Percentiles rank a stretch among this genome's conserved stretches.
These are phyloP conservation scores for Chromoteleia sp. DNA, from an alignment of 2,888 invertebrate species.

Conservation along the genomic window DNA sequence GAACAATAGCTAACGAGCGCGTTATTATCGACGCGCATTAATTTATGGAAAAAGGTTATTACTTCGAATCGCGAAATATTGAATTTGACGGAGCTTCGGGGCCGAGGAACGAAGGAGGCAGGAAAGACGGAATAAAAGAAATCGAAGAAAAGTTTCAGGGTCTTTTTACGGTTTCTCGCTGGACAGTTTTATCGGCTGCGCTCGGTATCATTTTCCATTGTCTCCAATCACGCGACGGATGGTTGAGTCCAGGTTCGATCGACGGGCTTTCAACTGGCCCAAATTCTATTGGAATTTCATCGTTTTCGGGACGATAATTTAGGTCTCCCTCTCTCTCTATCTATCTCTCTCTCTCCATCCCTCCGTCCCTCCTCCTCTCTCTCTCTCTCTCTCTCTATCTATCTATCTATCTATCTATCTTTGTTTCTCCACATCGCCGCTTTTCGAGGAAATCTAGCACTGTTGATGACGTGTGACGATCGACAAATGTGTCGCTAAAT, in stretches of 20 bases:
- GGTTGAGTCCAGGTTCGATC: conserved; percentile 59
- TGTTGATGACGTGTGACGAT: conserved; percentile 40
- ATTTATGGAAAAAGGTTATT: conserved; percentile 42
- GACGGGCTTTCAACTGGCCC: no score
- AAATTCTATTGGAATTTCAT: conserved; percentile 66
- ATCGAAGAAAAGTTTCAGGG: conserved; percentile 15
- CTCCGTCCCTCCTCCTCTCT: no score
- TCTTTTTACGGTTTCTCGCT: conserved; percentile 52
- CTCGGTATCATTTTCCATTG: conserved; percentile 72
- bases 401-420: no score
- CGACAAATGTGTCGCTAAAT: conserved; percentile 46
- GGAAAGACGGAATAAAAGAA: neutral
- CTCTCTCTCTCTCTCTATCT: no score
- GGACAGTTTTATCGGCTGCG: conserved; percentile 73
- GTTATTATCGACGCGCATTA: conserved; percentile 20
- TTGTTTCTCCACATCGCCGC: no score
- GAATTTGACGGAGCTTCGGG: conserved; percentile 7
- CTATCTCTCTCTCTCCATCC: no score
- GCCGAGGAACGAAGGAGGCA: no score
- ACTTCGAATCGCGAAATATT: conserved; percentile 6
- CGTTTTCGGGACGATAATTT: conserved; percentile 50
- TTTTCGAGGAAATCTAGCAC: conserved; percentile 32
- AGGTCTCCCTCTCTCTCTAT: neutral
- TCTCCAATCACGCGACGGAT: conserved; percentile 74
- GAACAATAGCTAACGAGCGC: conserved; percentile 41